phyloP scores from a whole-genome alignment of 1,140 invertebrate species.

The Sarcophaga peregrina region DNA sequence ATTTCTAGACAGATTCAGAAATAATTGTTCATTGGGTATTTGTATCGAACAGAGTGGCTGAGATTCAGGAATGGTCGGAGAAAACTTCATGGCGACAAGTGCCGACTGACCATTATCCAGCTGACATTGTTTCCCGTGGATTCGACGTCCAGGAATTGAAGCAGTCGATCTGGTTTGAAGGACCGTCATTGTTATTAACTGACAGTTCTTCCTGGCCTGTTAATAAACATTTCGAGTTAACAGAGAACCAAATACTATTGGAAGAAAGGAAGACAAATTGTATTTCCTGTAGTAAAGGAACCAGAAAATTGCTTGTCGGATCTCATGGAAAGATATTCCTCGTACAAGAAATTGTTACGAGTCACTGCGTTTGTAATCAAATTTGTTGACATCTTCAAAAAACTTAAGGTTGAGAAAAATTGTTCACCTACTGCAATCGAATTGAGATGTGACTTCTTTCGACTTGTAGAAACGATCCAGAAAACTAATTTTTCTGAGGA shows the following conservation, averaged over 20 bases:
- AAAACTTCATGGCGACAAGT: slow-evolving; percentile 56
- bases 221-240: too few species aligned
- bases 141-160: too few species aligned
- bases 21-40: slow-evolving; percentile 60
- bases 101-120: slow-evolving; percentile 56
- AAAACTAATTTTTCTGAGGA: too few species aligned
- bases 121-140: slow-evolving; percentile 61
- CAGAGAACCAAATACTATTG: too few species aligned
- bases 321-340: slow-evolving; percentile 11
- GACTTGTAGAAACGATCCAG: slow-evolving; percentile 29
- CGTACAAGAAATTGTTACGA: slow-evolving; percentile 4
- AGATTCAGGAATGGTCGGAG: slow-evolving; percentile 55
- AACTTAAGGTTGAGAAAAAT: too few species aligned
- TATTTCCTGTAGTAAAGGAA: neutral
- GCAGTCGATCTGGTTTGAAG: too few species aligned
- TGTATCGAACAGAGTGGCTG: slow-evolving; percentile 57
- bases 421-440: slow-evolving; percentile 1
- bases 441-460: neutral
- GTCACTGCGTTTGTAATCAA: too few species aligned
- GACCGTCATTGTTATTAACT: too few species aligned
- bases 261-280: slow-evolving; percentile 24
- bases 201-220: too few species aligned
- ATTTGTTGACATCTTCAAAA: neutral
- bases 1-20: slow-evolving; percentile 59
- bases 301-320: neutral